Evolutionary conservation across 2,113 vertebrate species (phyloP).

Genomic region (rabbit (Oryctolagus cuniculus)): DNA sequence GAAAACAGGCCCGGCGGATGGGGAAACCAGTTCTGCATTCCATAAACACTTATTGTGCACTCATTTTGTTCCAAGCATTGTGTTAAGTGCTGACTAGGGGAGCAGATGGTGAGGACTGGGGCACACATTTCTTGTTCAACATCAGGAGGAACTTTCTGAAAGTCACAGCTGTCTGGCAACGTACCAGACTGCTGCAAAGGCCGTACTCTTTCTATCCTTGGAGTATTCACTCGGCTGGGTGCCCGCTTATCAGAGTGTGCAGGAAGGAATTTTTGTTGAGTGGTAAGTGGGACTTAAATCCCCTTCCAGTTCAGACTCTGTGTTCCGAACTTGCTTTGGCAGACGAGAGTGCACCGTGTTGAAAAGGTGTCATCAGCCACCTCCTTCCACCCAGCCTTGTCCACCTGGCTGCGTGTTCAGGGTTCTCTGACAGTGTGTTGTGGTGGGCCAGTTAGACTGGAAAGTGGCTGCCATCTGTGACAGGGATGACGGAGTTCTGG

Average conservation of each 20-base stretch:
- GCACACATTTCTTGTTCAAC: background rate
- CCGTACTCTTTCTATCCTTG: background rate
- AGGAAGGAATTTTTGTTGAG: constrained; percentile 11
- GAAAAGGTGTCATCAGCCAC: background rate
- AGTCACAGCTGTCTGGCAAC: background rate
- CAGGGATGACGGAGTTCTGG: constrained; percentile 57
- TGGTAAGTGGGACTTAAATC: constrained; percentile 4
- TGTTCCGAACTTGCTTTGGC: constrained; percentile 39
- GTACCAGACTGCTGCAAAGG: background rate
- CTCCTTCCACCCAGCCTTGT: background rate
- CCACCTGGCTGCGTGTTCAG: constrained; percentile 19
- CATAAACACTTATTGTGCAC: background rate
- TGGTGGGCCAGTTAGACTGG: constrained; percentile 33
- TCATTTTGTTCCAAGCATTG: background rate
- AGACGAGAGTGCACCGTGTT: background rate
- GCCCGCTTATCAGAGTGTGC: background rate
- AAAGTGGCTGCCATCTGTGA: constrained; percentile 65
- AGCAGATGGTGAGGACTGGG: background rate
- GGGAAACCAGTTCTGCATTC: background rate
- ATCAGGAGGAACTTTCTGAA: constrained; percentile 7
- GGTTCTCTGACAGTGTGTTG: background rate
- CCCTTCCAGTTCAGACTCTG: constrained; percentile 17
- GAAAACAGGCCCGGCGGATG: background rate
- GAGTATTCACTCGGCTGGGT: background rate
- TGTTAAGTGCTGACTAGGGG: background rate